phyloP scores from a whole-genome alignment of 1,140 invertebrate species.

The Pissodes strobi region DNA sequence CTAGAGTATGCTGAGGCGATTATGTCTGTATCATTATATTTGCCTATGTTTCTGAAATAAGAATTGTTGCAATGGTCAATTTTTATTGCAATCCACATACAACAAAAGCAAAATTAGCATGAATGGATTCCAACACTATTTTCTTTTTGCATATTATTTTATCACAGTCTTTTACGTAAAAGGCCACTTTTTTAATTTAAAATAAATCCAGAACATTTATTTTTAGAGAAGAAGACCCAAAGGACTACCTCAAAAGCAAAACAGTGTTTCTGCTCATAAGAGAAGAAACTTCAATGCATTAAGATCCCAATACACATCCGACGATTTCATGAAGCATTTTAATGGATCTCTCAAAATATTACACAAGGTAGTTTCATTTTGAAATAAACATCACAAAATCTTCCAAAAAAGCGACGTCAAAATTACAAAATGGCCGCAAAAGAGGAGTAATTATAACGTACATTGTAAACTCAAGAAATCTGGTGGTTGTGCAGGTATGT shows the following conservation, averaged over 20 bases:
- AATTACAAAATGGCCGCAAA: no score
- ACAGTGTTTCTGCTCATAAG: not conserved
- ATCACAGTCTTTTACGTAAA: not conserved
- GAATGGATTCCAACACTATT: no score
- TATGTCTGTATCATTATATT: not conserved
- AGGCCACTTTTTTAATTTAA: not conserved
- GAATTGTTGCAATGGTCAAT: not conserved
- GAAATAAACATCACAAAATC: not conserved
- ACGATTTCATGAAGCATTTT: not conserved
- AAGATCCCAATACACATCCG: no score
- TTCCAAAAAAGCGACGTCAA: not conserved
- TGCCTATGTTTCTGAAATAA: no score
- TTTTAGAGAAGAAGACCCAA: not conserved
- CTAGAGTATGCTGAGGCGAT: no score
- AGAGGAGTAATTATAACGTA: no score
- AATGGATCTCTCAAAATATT: not conserved
- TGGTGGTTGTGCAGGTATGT: no score
- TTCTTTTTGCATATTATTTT: not conserved
- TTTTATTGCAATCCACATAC: not conserved
- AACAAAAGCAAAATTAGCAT: not conserved
- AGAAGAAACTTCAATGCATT: not conserved
- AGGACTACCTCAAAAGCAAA: not conserved
- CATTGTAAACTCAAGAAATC: no score
- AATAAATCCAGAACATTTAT: not conserved
- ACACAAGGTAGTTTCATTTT: not conserved